Conservation (phyloP, 2,888 invertebrate genomes). For the Eupithecia vulgata region DNA sequence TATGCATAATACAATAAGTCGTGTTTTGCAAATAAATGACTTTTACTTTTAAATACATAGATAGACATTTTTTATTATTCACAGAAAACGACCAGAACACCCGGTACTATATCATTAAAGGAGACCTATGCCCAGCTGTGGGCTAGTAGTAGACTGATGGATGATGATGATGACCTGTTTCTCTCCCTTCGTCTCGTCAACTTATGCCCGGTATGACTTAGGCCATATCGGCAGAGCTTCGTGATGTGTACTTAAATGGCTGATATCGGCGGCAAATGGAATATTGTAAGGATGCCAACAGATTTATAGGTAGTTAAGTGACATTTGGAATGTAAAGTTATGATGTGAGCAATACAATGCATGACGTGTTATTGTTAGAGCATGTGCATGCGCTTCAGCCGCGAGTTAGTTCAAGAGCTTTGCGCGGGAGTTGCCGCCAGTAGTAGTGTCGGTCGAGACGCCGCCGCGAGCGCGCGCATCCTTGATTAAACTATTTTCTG, state of each 20-base stretch:
- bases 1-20: too few species aligned
- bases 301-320: not conserved
- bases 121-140: not conserved
- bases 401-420: conserved; percentile 38
- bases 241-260: not conserved
- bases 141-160: not conserved
- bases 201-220: too few species aligned
- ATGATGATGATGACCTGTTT: not conserved
- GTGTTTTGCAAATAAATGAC: too few species aligned
- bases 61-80: too few species aligned
- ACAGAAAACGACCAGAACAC: too few species aligned
- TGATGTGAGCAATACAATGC: not conserved
- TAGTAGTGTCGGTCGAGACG: conserved; percentile 46
- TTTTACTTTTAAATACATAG: too few species aligned
- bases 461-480: conserved; percentile 42
- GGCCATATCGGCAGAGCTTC: not conserved
- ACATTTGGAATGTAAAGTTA: not conserved
- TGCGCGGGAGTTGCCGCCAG: conserved; percentile 38
- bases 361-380: conserved; percentile 23
- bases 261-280: not conserved
- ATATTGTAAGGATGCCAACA: not conserved
- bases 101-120: not conserved
- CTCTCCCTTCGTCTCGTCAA: too few species aligned
- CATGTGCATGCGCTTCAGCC: conserved; percentile 22
- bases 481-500: conserved; percentile 19